phyloP scores from a whole-genome alignment of 2,888 invertebrate genomes.

The Pammene fasciana region DNA sequence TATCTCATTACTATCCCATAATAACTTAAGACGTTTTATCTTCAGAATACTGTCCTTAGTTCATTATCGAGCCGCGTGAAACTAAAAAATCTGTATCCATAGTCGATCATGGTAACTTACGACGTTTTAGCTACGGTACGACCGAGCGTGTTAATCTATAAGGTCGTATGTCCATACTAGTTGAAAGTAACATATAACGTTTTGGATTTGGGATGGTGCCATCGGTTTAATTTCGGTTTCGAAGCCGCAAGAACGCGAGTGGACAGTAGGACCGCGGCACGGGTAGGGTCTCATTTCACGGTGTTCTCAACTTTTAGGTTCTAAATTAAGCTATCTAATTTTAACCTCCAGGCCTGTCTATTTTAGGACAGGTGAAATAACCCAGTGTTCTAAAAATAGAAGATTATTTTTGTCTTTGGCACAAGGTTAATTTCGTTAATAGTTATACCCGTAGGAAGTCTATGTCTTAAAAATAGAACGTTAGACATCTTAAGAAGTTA shows the following conservation, averaged over 20 bases:
- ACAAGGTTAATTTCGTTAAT: no score
- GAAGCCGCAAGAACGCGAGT: constrained; percentile 60
- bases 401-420: no score
- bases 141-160: neutral
- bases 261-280: constrained; percentile 28
- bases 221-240: constrained; percentile 61
- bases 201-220: constrained; percentile 26
- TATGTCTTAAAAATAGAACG: no score
- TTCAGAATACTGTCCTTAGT: neutral
- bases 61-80: neutral
- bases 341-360: no score
- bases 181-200: neutral
- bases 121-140: neutral
- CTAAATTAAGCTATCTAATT: neutral
- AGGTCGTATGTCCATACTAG: constrained; percentile 21
- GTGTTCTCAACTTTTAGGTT: neutral
- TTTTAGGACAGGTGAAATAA: no score
- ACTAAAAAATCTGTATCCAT: neutral
- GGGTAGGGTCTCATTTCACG: constrained; percentile 43
- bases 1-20: neutral
- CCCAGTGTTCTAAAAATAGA: no score
- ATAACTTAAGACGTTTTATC: neutral
- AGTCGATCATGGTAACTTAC: neutral
- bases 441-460: no score
- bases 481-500: no score